A percentile compares a stretch with the other conserved stretches of the same genome.
These are phyloP conservation scores for Polylopha cassiicola DNA, from an alignment of 2,888 invertebrate species.

Conservation along the genomic window DNA sequence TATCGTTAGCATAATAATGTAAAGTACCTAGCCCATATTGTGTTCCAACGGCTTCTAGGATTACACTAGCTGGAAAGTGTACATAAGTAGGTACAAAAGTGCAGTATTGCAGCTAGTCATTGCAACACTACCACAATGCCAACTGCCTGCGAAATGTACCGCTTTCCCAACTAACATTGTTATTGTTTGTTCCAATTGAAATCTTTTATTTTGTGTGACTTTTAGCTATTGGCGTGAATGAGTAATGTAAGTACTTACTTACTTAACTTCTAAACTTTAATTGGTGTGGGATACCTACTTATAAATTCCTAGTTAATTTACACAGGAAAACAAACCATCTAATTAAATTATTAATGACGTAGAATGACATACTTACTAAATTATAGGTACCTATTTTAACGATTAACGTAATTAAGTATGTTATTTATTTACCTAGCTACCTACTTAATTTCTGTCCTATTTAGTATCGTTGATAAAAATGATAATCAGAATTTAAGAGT, in stretches of 20 bases:
- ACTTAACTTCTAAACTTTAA: too few relatives aligned
- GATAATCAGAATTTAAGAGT: neutral
- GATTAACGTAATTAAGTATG: too few relatives aligned
- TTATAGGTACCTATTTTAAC: too few relatives aligned
- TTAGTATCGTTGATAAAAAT: conserved; percentile 4
- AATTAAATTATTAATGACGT: too few relatives aligned
- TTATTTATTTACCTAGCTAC: too few relatives aligned
- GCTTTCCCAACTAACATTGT: conserved; percentile 40
- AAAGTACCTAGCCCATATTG: conserved; percentile 13
- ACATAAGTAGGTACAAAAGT: conserved; percentile 6
- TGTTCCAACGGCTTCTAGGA: conserved; percentile 12
- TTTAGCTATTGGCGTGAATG: too few relatives aligned
- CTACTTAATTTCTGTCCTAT: too few relatives aligned
- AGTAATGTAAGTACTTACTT: too few relatives aligned
- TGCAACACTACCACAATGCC: conserved; percentile 41
- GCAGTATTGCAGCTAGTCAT: conserved; percentile 24
- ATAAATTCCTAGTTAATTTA: too few relatives aligned
- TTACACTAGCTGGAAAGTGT: conserved; percentile 15
- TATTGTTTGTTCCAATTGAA: conserved; percentile 31
- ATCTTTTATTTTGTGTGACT: conserved; percentile 14
- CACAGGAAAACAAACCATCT: too few relatives aligned
- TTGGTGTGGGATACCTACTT: too few relatives aligned
- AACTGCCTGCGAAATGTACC: conserved; percentile 42
- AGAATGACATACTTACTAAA: too few relatives aligned
- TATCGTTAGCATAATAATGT: conserved; percentile 1